Evolutionary conservation across 1,140 invertebrate genomes (phyloP), one percentile per base, ranked within the genome.

Genomic region (Drosophila varians): DNA sequence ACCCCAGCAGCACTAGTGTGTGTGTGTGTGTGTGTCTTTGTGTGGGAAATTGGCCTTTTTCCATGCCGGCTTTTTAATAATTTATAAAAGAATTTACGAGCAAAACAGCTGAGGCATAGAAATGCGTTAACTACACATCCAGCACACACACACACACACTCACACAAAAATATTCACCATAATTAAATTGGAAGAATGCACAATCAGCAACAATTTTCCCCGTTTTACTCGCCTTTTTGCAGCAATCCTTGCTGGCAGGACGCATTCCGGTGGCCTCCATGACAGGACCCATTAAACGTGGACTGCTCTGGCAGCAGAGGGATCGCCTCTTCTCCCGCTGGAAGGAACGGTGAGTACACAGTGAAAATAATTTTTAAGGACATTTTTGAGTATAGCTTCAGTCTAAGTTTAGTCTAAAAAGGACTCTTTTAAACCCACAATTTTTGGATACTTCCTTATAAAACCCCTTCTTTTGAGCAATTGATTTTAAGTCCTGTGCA

Each of bases 321-420:
- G 94, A 94, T 87, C 92, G 93, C 69, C 92, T 95, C 26, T 94
- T 94, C 86, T 94, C 94, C 19, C 90, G 94, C 51, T 95, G 94
- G 94, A 95, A 95, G 84, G 94, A 95, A 86, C 91, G 94, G 57
- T 91, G 54, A 76, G 78, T 28, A 53, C 47, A 70, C 43, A 55
- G 28, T 9, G 11, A 2, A 11, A 5, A 16, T 16, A n/a, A 0
- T 0, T 31, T 0, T 1, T 31, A 2, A 1, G 19, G 28, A 8
- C 19, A 1, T 21, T 3, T 42, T 11, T 0, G 11, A 7, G 8
- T 23, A 1, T 12, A 11, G 9, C 8, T 11, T n/a, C 0, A 12
- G 3, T 40, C n/a, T 16, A 16, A 38, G 14, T 3, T 45, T 21
- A 11, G 16, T 5, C 9, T 9, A 0, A 11, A 26, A 48, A 47